phyloP scores from a whole-genome alignment of 2,113 vertebrate species.

The Gymnobelideus leadbeateri region DNA sequence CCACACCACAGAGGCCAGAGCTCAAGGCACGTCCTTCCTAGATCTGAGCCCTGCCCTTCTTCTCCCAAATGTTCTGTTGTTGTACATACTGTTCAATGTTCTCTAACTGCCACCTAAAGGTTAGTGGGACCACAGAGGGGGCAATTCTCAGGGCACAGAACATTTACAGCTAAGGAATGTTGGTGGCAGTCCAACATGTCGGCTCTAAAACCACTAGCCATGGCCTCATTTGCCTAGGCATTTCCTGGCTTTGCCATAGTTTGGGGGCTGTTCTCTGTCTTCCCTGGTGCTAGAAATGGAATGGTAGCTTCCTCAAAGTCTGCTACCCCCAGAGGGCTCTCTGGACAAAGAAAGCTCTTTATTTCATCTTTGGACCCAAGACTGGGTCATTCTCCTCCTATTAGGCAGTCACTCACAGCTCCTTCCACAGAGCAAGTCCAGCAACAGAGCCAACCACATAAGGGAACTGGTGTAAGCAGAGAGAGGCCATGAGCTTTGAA shows the following conservation, averaged over 20 bases:
- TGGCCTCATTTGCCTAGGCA: not conserved
- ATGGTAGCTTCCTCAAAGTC: not conserved
- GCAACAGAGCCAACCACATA: not conserved
- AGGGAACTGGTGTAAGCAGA: not conserved
- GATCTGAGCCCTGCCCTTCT: not conserved
- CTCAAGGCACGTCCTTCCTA: not conserved
- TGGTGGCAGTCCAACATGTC: not conserved
- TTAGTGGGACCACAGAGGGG: not conserved
- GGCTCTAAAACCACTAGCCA: not conserved
- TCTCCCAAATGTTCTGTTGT: not conserved
- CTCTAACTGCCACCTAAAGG: not conserved
- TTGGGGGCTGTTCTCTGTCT: not conserved
- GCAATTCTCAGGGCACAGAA: not conserved
- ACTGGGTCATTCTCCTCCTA: not conserved
- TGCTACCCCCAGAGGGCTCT: not conserved
- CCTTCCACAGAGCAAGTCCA: not conserved
- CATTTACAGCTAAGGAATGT: not conserved
- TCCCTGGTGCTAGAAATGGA: not conserved
- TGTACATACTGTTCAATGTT: not conserved
- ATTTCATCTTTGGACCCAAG: not conserved
- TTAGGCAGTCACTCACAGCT: not conserved
- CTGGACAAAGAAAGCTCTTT: not conserved
- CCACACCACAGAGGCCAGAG: not conserved
- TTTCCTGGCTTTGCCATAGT: not conserved
- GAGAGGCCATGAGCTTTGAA: not conserved